Percentiles rank a stretch among this genome's conserved stretches.
These are phyloP conservation scores for Oriolus oriolus DNA, from an alignment of 2,113 vertebrate species.

Conservation along the genomic window DNA sequence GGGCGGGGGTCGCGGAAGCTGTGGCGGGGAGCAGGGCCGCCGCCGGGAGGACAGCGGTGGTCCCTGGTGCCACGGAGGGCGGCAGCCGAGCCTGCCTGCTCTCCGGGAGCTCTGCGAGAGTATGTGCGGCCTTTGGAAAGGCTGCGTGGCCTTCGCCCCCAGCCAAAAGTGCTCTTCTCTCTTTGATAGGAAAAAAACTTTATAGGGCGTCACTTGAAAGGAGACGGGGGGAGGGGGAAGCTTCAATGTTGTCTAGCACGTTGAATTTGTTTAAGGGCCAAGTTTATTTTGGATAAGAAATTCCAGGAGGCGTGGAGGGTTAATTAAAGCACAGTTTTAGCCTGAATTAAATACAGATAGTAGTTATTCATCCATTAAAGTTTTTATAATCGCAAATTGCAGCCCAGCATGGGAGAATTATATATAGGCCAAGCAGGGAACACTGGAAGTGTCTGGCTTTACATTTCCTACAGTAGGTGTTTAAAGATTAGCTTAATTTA, in stretches of 20 bases:
- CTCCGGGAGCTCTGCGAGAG: not conserved
- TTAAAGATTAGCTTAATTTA: constrained; percentile 53
- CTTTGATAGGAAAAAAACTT: constrained; percentile 24
- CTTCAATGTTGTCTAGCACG: constrained; percentile 62
- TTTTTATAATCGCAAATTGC: constrained; percentile 44
- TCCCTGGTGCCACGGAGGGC: not conserved
- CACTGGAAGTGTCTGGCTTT: constrained; percentile 37
- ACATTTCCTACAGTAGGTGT: constrained; percentile 41
- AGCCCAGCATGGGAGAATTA: constrained; percentile 57
- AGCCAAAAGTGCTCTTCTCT: not conserved
- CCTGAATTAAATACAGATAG: constrained; percentile 52
- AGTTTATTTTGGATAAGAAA: constrained; percentile 60
- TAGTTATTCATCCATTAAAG: constrained; percentile 59
- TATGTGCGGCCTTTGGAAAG: not conserved
- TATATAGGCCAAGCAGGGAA: constrained; percentile 51
- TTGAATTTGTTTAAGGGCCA: constrained; percentile 67
- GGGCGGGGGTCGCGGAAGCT: not conserved
- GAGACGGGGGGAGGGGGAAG: constrained; percentile 51
- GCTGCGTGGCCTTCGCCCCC: not conserved
- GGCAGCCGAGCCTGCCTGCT: not conserved
- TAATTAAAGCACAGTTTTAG: constrained; percentile 62
- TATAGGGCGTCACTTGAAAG: constrained; percentile 27
- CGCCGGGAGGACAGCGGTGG: not conserved
- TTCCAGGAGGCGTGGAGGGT: constrained; percentile 57
- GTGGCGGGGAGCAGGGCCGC: not conserved